Conservation (phyloP, 2,113 vertebrate genomes). For the Dunckerocampus dactyliophorus region DNA sequence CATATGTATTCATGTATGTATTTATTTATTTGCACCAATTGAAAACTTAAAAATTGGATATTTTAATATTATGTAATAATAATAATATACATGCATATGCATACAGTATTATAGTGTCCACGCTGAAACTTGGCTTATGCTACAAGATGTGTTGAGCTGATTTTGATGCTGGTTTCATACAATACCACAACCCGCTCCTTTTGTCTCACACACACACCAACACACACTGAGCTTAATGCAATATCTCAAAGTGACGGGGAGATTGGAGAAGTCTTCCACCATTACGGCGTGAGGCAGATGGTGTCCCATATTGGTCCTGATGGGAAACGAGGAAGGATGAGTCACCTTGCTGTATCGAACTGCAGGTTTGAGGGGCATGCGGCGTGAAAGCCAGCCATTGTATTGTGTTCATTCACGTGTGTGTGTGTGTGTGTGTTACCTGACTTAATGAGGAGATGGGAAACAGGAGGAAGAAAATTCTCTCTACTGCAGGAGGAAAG, state of each 20-base stretch:
- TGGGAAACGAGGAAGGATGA: constrained; percentile 51
- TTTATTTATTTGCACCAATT: too few species aligned
- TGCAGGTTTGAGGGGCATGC: constrained; percentile 17
- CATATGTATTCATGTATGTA: too few species aligned
- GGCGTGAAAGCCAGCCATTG: neutral
- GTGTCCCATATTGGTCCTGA: constrained; percentile 53
- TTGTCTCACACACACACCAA: neutral
- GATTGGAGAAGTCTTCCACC: constrained; percentile 39
- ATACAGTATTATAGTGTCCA: too few species aligned
- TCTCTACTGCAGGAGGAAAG: neutral
- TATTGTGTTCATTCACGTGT: neutral
- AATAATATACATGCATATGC: too few species aligned
- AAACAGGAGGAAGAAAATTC: neutral
- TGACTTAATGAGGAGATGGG: constrained; percentile 2
- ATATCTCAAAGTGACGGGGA: constrained; percentile 40
- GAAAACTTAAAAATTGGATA: too few species aligned
- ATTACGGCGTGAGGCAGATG: constrained; percentile 55
- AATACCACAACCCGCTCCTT: neutral
- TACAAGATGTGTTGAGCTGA: too few species aligned
- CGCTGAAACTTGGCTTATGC: too few species aligned
- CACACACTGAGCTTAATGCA: constrained; percentile 4
- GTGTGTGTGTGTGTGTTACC: constrained; percentile 4
- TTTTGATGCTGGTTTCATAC: neutral
- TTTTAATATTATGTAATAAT: too few species aligned
- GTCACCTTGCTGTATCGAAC: constrained; percentile 37